These are phyloP conservation scores for Cherax quadricarinatus DNA, from an alignment of 1,140 invertebrate species.

Conservation along the genomic window DNA sequence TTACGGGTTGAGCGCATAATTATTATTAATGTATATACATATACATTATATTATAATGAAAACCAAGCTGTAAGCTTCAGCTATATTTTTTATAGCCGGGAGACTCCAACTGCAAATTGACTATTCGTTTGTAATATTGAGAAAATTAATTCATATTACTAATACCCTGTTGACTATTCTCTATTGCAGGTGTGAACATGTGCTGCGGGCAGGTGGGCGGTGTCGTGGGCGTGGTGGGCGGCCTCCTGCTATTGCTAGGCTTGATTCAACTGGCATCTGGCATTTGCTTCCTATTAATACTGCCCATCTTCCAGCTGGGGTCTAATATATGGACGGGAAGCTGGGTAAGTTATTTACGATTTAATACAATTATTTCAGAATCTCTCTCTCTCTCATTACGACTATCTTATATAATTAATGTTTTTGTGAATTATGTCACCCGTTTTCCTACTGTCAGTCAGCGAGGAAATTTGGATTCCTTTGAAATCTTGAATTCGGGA, in stretches of 20 bases:
- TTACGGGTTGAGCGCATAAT: neutral
- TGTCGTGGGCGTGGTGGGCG: constrained; percentile 69
- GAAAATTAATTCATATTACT: neutral
- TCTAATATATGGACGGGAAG: constrained; percentile 78
- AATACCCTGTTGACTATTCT: neutral
- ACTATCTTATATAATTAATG: too few relatives aligned
- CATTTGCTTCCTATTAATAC: constrained; percentile 76
- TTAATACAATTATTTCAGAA: too few relatives aligned
- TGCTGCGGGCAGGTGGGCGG: constrained; percentile 37
- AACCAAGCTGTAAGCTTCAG: neutral
- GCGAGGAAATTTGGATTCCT: too few relatives aligned
- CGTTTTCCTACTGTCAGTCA: too few relatives aligned
- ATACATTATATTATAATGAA: too few relatives aligned
- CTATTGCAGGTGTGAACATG: constrained; percentile 50
- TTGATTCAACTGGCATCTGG: constrained; percentile 78
- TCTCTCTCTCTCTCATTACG: too few relatives aligned
- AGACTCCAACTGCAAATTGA: neutral
- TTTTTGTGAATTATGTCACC: too few relatives aligned
- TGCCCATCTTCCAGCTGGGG: constrained; percentile 77
- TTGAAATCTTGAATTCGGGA: too few relatives aligned
- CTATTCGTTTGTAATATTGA: neutral
- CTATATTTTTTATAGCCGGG: neutral
- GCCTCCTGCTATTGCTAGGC: constrained; percentile 74
- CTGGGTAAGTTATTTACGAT: constrained; percentile 76
- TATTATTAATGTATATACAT: neutral